These are phyloP conservation scores for Chelonoidis abingdonii DNA, from an alignment of 2,113 vertebrate genomes.

Conservation along the genomic window DNA sequence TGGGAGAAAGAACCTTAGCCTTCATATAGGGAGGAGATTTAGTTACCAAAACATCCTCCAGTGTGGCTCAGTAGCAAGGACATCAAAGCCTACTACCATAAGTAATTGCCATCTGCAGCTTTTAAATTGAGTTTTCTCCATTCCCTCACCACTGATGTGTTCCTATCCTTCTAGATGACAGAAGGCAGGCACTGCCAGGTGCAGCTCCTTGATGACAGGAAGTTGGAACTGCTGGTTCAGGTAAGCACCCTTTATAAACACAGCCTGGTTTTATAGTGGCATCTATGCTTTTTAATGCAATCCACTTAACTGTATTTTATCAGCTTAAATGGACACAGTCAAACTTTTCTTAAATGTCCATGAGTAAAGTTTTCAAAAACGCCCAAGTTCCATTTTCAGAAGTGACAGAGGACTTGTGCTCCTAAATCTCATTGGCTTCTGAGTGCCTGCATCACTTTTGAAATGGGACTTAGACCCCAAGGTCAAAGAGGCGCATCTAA, in stretches of 20 bases:
- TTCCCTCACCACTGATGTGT: neutral
- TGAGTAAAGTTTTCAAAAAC: neutral
- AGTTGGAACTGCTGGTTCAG: constrained; percentile 97
- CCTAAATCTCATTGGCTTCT: neutral
- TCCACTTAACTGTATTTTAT: neutral
- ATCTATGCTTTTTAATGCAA: neutral
- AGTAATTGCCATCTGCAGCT: neutral
- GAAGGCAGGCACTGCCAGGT: constrained; percentile 95
- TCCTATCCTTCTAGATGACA: constrained; percentile 88
- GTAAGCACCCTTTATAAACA: constrained; percentile 63
- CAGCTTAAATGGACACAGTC: neutral
- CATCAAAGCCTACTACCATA: rapidly evolving
- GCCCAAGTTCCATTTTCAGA: neutral
- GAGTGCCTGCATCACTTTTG: neutral
- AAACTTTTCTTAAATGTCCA: neutral
- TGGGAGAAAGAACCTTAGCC: neutral
- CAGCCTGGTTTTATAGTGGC: neutral
- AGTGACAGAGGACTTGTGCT: too few species aligned
- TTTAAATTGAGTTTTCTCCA: rapidly evolving
- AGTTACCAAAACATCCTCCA: neutral
- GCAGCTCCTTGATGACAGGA: constrained; percentile 93
- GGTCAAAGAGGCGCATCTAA: neutral
- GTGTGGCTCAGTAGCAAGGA: rapidly evolving
- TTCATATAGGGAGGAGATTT: rapidly evolving
- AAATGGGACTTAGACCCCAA: too few species aligned